Conservation (phyloP, 1,140 invertebrate genomes). For the Hyposmocoma kahamanoa region DNA sequence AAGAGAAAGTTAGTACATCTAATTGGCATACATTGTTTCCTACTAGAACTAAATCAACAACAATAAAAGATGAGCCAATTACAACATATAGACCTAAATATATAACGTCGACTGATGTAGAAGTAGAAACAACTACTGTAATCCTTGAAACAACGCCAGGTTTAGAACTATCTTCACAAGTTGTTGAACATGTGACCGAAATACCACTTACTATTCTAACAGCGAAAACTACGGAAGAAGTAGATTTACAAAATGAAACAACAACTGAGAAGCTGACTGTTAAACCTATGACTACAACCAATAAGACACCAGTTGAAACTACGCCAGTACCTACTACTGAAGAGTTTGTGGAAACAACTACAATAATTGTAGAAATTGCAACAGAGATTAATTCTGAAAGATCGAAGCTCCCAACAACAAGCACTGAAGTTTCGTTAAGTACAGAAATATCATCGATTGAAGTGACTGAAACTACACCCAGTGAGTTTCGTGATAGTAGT, state of each 20-base stretch:
- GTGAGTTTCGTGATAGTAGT: slow-evolving; percentile 20
- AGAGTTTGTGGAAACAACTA: slow-evolving; percentile 41
- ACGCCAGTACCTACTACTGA: slow-evolving; percentile 29
- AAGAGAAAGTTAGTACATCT: slow-evolving; percentile 19
- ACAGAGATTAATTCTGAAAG: slow-evolving; percentile 48
- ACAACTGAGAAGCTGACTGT: slow-evolving; percentile 14
- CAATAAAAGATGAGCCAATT: slow-evolving; percentile 37
- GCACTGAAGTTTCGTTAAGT: slow-evolving; percentile 8
- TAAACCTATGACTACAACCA: slow-evolving; percentile 12
- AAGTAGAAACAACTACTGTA: slow-evolving; percentile 37
- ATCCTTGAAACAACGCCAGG: slow-evolving; percentile 29
- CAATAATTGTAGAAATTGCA: slow-evolving; percentile 33
- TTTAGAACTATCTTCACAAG: slow-evolving; percentile 42
- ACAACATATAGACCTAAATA: slow-evolving; percentile 62
- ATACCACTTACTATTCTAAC: not conserved
- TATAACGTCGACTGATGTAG: slow-evolving; percentile 31
- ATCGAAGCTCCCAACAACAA: slow-evolving; percentile 2
- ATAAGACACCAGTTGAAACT: slow-evolving; percentile 17
- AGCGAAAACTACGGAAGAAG: slow-evolving; percentile 7
- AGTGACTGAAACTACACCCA: slow-evolving; percentile 19
- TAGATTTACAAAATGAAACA: slow-evolving; percentile 5
- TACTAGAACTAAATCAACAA: slow-evolving; percentile 39
- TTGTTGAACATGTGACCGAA: slow-evolving; percentile 18
- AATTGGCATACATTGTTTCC: slow-evolving; percentile 43
- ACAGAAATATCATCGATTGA: slow-evolving; percentile 7